phyloP scores from a whole-genome alignment of 2,888 invertebrate species.

The Horisme vitalbata region DNA sequence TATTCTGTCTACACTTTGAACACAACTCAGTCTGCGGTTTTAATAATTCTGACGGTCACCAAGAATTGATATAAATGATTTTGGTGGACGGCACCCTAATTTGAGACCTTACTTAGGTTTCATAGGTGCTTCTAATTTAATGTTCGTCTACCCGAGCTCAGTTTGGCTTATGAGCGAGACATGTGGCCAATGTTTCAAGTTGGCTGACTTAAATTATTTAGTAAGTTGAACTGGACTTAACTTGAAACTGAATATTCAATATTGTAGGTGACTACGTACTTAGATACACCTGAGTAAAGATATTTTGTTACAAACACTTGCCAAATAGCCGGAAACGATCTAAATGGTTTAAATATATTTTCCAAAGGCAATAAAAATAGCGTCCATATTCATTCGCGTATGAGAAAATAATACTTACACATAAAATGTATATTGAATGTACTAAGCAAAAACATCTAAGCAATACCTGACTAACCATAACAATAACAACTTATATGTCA shows the following conservation, averaged over 20 bases:
- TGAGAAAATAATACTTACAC: too few species aligned
- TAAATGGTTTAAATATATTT: too few species aligned
- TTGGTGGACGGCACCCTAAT: constrained; percentile 50
- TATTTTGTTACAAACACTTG: too few species aligned
- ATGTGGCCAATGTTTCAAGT: constrained; percentile 33
- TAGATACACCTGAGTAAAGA: background rate
- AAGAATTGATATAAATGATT: constrained; percentile 68
- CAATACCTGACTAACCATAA: too few species aligned
- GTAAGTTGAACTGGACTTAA: constrained; percentile 11
- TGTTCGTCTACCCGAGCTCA: constrained; percentile 36
- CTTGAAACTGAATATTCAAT: constrained; percentile 4
- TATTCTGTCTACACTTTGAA: constrained; percentile 1
- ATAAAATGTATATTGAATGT: too few species aligned
- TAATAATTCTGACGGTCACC: constrained; percentile 64
- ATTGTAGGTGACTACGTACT: constrained; percentile 3
- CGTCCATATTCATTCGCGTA: too few species aligned
- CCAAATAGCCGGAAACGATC: too few species aligned
- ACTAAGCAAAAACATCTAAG: too few species aligned
- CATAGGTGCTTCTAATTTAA: constrained; percentile 44
- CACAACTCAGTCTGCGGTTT: constrained; percentile 61
- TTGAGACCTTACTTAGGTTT: constrained; percentile 34
- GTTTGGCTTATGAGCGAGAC: constrained; percentile 27
- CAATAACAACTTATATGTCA: too few species aligned
- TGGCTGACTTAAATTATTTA: constrained; percentile 31
- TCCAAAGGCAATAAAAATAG: too few species aligned